Conservation (phyloP, 1,140 invertebrate genomes). For the Holcopasites calliopsidis region DNA sequence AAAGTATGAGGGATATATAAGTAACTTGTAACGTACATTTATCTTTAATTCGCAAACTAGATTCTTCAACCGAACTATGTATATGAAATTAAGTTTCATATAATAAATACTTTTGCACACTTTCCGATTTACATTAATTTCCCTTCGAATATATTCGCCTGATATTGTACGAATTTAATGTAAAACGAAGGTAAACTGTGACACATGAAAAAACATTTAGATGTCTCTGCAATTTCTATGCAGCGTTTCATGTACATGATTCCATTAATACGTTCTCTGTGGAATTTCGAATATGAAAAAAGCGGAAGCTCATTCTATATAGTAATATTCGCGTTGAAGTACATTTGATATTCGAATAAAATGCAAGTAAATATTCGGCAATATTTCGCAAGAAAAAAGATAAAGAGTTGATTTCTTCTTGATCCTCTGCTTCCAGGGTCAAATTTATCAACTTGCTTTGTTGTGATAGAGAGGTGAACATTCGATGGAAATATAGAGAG, state of each 20-base stretch:
- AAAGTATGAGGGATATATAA: slow-evolving; percentile 43
- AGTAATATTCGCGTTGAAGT: no score
- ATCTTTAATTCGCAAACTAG: not conserved
- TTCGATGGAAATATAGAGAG: slow-evolving; percentile 44
- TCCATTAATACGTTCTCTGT: slow-evolving; percentile 51
- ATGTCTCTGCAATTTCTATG: not conserved
- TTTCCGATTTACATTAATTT: not conserved
- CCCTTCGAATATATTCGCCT: not conserved
- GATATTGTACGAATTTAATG: not conserved
- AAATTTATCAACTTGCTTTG: slow-evolving; percentile 49
- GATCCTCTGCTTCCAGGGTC: slow-evolving; percentile 48
- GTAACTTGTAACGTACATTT: slow-evolving; percentile 28
- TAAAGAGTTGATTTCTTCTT: slow-evolving; percentile 40
- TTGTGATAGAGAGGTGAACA: slow-evolving; percentile 48
- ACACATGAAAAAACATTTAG: not conserved
- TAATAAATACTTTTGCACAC: slow-evolving; percentile 10
- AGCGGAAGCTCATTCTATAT: not conserved
- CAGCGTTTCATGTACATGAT: slow-evolving; percentile 11
- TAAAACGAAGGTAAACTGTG: no score
- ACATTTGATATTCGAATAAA: no score
- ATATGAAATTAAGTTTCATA: slow-evolving; percentile 6
- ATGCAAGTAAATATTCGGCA: slow-evolving; percentile 19
- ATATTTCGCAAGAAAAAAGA: not conserved
- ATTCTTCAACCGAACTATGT: slow-evolving; percentile 1
- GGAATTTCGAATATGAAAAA: slow-evolving; percentile 20